Conservation (phyloP, 2,113 vertebrate genomes). For the Collichthys lucidus region DNA sequence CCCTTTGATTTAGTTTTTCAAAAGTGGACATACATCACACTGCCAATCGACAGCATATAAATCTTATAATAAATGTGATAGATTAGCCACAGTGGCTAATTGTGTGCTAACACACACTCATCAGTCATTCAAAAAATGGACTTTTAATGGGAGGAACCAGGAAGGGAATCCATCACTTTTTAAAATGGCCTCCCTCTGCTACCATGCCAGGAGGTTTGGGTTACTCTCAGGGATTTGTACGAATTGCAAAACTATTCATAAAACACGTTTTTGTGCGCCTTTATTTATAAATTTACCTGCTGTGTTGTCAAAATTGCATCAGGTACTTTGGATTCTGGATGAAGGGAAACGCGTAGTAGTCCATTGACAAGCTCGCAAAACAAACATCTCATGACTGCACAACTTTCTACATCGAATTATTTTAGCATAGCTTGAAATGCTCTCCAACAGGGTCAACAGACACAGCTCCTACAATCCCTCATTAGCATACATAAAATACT, state of each 20-base stretch:
- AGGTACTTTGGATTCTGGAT: not conserved
- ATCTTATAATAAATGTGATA: conserved; percentile 81
- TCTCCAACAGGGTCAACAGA: not conserved
- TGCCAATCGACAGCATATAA: conserved; percentile 75
- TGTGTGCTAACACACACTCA: conserved; percentile 80
- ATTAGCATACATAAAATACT: not conserved
- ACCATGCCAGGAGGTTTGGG: conserved; percentile 33
- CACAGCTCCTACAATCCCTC: not conserved
- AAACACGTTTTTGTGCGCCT: conserved; percentile 12
- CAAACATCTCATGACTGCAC: not conserved
- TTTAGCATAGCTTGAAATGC: not conserved
- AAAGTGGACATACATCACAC: conserved; percentile 73
- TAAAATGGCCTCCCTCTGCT: conserved; percentile 71
- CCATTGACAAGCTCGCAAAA: not conserved
- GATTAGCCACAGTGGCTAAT: conserved; percentile 80
- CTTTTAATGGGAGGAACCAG: conserved; percentile 80
- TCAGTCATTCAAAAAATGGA: conserved; percentile 82
- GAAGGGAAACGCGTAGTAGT: not conserved
- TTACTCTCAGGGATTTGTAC: conserved; percentile 39
- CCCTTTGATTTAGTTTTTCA: conserved; percentile 76
- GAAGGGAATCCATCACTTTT: conserved; percentile 80
- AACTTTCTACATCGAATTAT: conserved; percentile 1
- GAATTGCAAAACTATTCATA: conserved; percentile 46
- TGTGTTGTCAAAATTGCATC: not conserved
- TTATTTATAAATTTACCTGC: conserved; percentile 1